Conservation (phyloP, 2,888 invertebrate genomes). For the Cremastobaeus sp. region DNA sequence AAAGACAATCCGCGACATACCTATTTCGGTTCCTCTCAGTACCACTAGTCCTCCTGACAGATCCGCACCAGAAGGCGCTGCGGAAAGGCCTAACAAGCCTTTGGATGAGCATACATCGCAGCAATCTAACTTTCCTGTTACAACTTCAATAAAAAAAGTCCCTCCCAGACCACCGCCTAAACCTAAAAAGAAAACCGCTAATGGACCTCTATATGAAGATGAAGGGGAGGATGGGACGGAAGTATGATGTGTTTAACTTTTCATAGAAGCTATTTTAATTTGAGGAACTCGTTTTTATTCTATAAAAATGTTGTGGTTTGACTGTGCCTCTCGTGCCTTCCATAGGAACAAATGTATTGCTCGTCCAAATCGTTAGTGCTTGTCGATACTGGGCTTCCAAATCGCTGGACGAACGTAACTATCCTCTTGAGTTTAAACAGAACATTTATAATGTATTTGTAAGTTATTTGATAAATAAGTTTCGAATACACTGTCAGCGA, state of each 20-base stretch:
- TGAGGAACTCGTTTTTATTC: no score
- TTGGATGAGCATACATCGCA: conserved; percentile 79
- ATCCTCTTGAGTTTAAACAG: no score
- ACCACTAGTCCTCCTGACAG: conserved; percentile 71
- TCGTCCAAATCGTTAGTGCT: conserved; percentile 43
- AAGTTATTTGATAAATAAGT: no score
- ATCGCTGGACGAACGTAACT: conserved; percentile 29
- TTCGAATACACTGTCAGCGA: no score
- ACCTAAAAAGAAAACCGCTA: conserved; percentile 85
- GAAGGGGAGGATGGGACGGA: conserved; percentile 94
- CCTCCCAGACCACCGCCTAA: conserved; percentile 91
- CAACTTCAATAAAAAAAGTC: conserved; percentile 82
- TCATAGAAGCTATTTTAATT: no score
- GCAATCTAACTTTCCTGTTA: conserved; percentile 79
- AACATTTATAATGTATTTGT: no score
- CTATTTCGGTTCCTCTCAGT: conserved; percentile 53
- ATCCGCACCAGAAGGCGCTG: conserved; percentile 78
- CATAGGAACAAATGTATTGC: no score
- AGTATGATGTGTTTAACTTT: no score
- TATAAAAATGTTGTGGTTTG: no score
- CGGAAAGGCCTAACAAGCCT: conserved; percentile 80
- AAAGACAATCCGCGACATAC: conserved; percentile 73
- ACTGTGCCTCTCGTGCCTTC: no score
- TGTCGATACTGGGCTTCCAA: conserved; percentile 56
- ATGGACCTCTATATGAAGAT: conserved; percentile 90